Evolutionary conservation across 2,888 invertebrate genomes (phyloP).

Genomic region (Catonia carolina): DNA sequence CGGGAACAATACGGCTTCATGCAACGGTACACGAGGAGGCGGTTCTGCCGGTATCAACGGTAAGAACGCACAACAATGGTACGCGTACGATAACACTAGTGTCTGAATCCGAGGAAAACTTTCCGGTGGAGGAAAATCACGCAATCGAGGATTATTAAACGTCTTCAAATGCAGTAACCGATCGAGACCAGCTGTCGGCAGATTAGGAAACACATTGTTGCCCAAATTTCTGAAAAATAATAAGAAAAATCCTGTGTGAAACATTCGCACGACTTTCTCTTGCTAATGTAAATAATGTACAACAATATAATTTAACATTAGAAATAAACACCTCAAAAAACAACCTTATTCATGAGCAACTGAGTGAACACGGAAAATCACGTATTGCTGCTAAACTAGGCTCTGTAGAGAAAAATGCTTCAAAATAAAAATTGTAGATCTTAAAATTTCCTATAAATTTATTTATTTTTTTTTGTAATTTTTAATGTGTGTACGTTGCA

Average conservation of each 20-base stretch:
- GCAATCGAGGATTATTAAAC: conserved; percentile 81
- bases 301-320: too few species aligned
- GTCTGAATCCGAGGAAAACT: conserved; percentile 72
- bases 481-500: too few species aligned
- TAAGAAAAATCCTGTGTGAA: conserved; percentile 8
- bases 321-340: conserved; percentile 7
- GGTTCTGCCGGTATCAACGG: conserved; percentile 52
- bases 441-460: too few species aligned
- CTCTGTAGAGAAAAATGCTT: too few species aligned
- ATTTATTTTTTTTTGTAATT: too few species aligned
- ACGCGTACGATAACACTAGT: conserved; percentile 80
- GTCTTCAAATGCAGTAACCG: conserved; percentile 79
- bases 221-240: conserved; percentile 69
- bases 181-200: conserved; percentile 77
- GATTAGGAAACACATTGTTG: conserved; percentile 74
- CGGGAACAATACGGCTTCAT: conserved; percentile 63
- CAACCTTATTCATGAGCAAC: conserved; percentile 9
- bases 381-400: too few species aligned
- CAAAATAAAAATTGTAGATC: too few species aligned
- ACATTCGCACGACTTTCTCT: too few species aligned
- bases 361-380: conserved; percentile 2
- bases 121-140: conserved; percentile 81
- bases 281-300: too few species aligned
- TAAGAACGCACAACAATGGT: conserved; percentile 90
- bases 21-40: conserved; percentile 47